Conservation (phyloP, 2,888 invertebrate species). For the Platynereis dumerilii region DNA sequence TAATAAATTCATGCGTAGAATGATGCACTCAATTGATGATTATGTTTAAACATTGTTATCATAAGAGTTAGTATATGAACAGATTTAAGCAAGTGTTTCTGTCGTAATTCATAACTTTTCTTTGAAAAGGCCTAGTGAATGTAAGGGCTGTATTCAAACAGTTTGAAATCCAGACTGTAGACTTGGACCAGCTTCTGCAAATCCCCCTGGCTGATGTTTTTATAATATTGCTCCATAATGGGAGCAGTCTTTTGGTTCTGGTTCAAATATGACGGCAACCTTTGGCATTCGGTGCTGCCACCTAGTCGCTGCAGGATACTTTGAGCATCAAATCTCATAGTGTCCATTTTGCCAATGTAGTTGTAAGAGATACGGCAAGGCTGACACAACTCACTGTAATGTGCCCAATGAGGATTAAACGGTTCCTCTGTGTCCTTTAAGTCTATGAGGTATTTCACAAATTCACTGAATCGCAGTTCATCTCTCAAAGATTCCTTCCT, state of each 20-base stretch:
- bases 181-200: not conserved
- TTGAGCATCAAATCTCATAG: not conserved
- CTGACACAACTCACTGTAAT: not conserved
- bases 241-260: not conserved
- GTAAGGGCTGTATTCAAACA: not conserved
- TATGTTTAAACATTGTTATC: no score
- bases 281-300: not conserved
- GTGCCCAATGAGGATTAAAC: constrained; percentile 5
- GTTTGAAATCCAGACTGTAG: not conserved
- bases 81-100: no score
- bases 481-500: constrained; percentile 63
- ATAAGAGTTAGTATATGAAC: no score
- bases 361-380: constrained; percentile 2
- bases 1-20: no score
- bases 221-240: not conserved
- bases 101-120: no score
- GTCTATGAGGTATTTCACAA: constrained; percentile 70
- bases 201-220: not conserved
- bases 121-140: no score
- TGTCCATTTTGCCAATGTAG: constrained; percentile 5
- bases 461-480: constrained; percentile 76
- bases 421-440: not conserved
- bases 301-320: not conserved
- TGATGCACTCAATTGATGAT: no score
- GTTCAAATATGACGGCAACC: not conserved